These are phyloP conservation scores for Acrobasis consociella DNA, from an alignment of 2,888 invertebrate genomes.

Conservation along the genomic window DNA sequence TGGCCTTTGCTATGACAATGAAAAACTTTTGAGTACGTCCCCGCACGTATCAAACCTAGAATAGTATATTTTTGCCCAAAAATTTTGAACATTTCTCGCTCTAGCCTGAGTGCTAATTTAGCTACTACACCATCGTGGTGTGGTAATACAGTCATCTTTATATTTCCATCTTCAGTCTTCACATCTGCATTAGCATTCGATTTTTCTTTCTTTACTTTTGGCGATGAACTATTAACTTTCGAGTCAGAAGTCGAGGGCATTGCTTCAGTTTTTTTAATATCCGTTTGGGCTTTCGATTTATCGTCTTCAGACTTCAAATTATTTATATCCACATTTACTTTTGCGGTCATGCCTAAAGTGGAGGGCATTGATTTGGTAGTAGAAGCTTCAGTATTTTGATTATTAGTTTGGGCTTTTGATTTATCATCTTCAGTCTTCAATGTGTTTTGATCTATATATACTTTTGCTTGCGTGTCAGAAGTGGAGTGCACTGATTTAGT, in stretches of 20 bases:
- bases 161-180: not conserved
- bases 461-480: not conserved
- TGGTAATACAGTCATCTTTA: not conserved
- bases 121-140: not conserved
- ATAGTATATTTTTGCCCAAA: not conserved
- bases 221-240: not conserved
- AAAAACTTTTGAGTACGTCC: constrained; percentile 3
- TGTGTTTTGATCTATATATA: not conserved
- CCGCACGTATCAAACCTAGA: not conserved
- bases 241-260: not conserved
- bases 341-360: not conserved
- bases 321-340: not conserved
- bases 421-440: not conserved
- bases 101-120: not conserved
- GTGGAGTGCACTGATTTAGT: too few relatives aligned
- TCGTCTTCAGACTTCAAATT: not conserved
- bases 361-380: not conserved
- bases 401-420: not conserved
- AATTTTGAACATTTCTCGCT: not conserved
- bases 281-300: not conserved
- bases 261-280: not conserved
- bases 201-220: not conserved
- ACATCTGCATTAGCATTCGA: not conserved
- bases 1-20: not conserved
- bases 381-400: not conserved